These are phyloP conservation scores for Macquaria australasica DNA, from an alignment of 2,113 vertebrate species.

Conservation along the genomic window DNA sequence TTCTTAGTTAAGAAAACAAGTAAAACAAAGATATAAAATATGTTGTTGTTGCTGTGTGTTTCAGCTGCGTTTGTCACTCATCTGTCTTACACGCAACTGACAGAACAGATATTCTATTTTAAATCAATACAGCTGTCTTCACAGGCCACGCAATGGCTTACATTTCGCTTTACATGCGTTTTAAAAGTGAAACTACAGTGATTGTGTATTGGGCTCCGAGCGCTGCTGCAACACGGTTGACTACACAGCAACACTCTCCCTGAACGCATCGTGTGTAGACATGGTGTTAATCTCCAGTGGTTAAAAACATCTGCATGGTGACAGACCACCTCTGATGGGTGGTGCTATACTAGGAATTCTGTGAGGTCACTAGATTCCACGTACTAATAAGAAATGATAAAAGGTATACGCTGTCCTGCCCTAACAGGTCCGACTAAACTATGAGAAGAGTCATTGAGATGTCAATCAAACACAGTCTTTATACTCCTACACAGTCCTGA, in stretches of 20 bases:
- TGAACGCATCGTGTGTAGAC: not conserved
- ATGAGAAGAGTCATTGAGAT: not conserved
- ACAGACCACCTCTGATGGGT: too few relatives aligned
- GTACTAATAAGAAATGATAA: not conserved
- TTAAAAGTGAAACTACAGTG: not conserved
- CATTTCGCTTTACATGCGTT: not conserved
- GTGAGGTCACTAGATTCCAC: not conserved
- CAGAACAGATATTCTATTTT: conserved; percentile 15
- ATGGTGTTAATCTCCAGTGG: not conserved
- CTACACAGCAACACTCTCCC: not conserved
- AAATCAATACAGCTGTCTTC: conserved; percentile 18
- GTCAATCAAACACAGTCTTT: not conserved
- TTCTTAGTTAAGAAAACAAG: not conserved
- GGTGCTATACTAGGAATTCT: not conserved
- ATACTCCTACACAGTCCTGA: not conserved
- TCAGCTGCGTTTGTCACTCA: not conserved
- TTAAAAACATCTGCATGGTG: not conserved
- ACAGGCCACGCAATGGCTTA: not conserved
- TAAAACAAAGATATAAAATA: not conserved
- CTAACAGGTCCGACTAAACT: not conserved
- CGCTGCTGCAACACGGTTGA: not conserved
- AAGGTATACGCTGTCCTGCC: not conserved
- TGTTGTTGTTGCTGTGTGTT: not conserved
- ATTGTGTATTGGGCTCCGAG: not conserved
- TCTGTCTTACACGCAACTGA: not conserved